A percentile compares a stretch with the other conserved stretches of the same genome.
Conservation (phyloP, 1,140 invertebrate genomes). For the Batillaria attramentaria region DNA sequence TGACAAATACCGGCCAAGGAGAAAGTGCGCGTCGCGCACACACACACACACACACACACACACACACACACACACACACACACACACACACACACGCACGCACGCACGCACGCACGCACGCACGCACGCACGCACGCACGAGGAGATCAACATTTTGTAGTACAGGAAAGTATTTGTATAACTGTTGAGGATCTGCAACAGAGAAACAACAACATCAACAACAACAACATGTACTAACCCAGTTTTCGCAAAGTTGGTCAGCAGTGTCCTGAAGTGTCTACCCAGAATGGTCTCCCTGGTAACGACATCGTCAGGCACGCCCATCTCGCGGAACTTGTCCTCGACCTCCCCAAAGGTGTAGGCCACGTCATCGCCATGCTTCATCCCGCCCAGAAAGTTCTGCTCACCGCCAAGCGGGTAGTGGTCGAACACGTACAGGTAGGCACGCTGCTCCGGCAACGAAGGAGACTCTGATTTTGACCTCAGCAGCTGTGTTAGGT, state of each 20-base stretch:
- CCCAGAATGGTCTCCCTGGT: not conserved
- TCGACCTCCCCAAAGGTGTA: not conserved
- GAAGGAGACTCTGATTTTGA: not conserved
- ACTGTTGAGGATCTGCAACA: not conserved
- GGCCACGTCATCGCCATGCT: not conserved
- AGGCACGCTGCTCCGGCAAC: too few relatives aligned
- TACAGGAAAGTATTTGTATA: not conserved
- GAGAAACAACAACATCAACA: too few relatives aligned
- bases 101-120: not conserved
- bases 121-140: not conserved
- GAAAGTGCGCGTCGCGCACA: too few relatives aligned
- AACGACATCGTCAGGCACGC: not conserved
- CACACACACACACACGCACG: constrained; percentile 4
- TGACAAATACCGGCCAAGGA: too few relatives aligned
- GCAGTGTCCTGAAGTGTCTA: not conserved
- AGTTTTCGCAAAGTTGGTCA: constrained; percentile 22
- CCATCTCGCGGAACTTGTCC: not conserved
- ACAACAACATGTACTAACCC: not conserved
- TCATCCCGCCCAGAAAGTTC: not conserved
- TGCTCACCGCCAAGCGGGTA: not conserved
- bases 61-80: constrained; percentile 16
- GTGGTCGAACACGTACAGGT: constrained; percentile 15
- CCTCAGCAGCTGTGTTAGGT: not conserved
- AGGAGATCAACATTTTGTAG: not conserved
- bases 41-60: constrained; percentile 1